Conservation (phyloP, 2,113 vertebrate genomes). For the Numenius arquata region DNA sequence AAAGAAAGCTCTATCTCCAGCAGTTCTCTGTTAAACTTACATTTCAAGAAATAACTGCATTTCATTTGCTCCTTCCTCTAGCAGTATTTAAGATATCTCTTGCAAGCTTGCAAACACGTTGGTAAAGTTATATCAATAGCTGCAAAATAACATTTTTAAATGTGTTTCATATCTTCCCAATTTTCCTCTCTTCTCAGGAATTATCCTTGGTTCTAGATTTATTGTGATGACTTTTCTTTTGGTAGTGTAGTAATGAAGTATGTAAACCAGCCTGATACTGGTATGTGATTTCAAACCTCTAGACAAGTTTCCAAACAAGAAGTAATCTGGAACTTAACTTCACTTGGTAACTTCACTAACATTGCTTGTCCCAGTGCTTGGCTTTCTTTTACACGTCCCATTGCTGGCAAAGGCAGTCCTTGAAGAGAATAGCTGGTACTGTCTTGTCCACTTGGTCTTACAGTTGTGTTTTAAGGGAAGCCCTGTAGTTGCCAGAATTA, state of each 20-base stretch:
- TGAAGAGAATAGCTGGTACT: neutral
- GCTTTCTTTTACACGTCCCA: neutral
- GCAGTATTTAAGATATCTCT: neutral
- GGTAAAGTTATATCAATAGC: neutral
- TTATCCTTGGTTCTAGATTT: neutral
- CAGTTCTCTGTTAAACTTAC: neutral
- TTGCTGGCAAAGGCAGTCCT: neutral
- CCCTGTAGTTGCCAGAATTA: neutral
- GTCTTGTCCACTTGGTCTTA: neutral
- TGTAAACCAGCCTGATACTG: neutral
- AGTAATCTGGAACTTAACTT: neutral
- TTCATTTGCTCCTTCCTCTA: neutral
- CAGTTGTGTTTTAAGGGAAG: neutral
- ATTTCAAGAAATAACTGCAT: neutral
- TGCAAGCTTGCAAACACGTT: neutral
- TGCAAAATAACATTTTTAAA: neutral
- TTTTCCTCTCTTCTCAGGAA: neutral
- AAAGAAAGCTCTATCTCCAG: neutral
- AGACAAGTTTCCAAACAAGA: neutral
- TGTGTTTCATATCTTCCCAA: neutral
- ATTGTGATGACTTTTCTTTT: neutral
- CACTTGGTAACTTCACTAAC: neutral
- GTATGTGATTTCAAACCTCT: neutral
- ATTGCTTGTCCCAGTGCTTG: neutral
- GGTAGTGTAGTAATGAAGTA: neutral